A percentile compares a stretch with the other conserved stretches of the same genome.
Evolutionary conservation across 2,888 invertebrate species (phyloP).

Genomic region (Abrostola triplasia): DNA sequence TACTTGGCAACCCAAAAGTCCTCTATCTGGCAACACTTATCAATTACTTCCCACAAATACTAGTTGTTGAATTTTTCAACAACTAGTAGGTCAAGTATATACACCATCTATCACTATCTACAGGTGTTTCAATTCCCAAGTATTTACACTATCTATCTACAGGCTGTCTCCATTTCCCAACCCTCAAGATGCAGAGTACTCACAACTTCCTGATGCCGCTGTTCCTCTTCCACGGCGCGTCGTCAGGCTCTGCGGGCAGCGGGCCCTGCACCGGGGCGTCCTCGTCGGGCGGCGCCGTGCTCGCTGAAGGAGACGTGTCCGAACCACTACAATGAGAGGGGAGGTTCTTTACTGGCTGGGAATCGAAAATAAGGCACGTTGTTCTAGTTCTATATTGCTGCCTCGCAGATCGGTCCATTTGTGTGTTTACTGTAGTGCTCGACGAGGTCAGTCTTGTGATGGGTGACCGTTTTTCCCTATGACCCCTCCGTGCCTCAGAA

Average conservation of each 20-base stretch:
- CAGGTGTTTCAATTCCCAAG: no score
- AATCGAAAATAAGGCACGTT: background rate
- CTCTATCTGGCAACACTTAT: background rate
- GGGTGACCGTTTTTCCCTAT: no score
- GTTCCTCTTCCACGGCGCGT: constrained; percentile 97
- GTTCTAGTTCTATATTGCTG: background rate
- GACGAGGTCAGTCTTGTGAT: no score
- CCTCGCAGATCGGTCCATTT: background rate
- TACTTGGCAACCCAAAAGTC: background rate
- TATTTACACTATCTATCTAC: background rate
- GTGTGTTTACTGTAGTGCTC: background rate
- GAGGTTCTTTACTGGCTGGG: background rate
- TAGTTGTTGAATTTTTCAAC: no score
- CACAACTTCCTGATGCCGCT: constrained; percentile 97
- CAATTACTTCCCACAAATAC: background rate
- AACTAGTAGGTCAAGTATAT: no score
- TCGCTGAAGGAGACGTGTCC: constrained; percentile 77
- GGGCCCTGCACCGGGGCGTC: constrained; percentile 98
- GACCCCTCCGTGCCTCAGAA: no score
- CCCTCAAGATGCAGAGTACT: constrained; percentile 74
- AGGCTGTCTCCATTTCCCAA: background rate
- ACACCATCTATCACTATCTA: no score
- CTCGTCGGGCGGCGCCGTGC: constrained; percentile 84
- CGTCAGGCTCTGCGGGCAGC: constrained; percentile 98
- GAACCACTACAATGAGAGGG: constrained; percentile 65